Percentiles rank a stretch among this genome's conserved stretches.
Conservation (phyloP, 2,113 vertebrate genomes). For the Amphiprion ocellaris region DNA sequence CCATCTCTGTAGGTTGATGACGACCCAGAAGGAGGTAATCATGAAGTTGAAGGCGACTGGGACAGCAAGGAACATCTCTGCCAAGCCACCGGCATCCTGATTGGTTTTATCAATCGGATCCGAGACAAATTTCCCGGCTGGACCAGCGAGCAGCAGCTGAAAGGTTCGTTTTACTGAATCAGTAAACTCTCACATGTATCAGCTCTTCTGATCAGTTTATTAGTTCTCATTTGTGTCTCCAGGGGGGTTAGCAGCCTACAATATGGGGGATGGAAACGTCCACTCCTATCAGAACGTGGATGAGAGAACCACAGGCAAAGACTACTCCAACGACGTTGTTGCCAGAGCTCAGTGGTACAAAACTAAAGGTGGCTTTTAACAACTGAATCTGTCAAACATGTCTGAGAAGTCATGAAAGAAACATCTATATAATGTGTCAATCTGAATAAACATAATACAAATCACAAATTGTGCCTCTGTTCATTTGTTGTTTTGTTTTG, state of each 20-base stretch:
- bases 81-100: slow-evolving; percentile 44
- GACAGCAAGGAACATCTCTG: slow-evolving; percentile 52
- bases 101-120: slow-evolving; percentile 10
- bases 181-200: no score
- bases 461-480: no score
- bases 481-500: no score
- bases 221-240: neutral
- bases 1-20: slow-evolving; percentile 53
- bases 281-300: slow-evolving; percentile 15
- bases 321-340: slow-evolving; percentile 70
- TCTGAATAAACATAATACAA: no score
- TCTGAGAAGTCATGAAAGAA: no score
- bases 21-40: slow-evolving; percentile 4
- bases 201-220: neutral
- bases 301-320: slow-evolving; percentile 9
- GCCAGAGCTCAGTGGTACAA: slow-evolving; percentile 74
- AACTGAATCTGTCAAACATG: neutral
- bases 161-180: slow-evolving; percentile 58
- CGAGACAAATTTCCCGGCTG: neutral
- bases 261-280: slow-evolving; percentile 32
- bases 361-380: neutral
- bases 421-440: no score
- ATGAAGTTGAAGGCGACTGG: neutral
- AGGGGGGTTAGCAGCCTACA: slow-evolving; percentile 70
- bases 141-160: slow-evolving; percentile 49